Conservation (phyloP, 2,888 invertebrate species). For the Chirona hameri region DNA sequence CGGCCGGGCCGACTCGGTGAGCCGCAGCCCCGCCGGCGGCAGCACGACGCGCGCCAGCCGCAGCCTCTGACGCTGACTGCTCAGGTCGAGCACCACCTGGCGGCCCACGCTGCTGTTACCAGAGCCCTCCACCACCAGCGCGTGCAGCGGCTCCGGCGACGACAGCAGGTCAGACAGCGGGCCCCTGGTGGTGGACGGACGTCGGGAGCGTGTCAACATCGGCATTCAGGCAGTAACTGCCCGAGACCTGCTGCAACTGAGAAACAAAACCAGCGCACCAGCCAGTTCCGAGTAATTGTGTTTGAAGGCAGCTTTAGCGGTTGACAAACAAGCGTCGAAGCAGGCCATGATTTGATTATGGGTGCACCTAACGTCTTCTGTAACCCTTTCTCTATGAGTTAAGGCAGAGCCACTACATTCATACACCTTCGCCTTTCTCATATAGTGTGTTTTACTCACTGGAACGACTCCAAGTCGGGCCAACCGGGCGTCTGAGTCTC, state of each 20-base stretch:
- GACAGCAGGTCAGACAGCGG: neutral
- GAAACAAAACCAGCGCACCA: too few species aligned
- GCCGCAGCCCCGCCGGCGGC: neutral
- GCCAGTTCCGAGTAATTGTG: too few species aligned
- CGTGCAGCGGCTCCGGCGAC: slow-evolving; percentile 8
- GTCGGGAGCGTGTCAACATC: neutral
- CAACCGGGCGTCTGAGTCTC: neutral
- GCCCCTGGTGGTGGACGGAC: neutral
- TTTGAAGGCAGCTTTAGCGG: too few species aligned
- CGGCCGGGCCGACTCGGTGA: neutral
- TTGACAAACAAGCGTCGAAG: too few species aligned
- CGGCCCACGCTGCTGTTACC: slow-evolving; percentile 2
- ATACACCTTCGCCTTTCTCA: too few species aligned
- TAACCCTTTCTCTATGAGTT: too few species aligned
- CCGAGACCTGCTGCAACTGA: too few species aligned
- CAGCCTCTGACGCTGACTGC: neutral
- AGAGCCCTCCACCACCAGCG: neutral
- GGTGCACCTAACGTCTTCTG: too few species aligned
- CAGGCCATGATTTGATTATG: too few species aligned
- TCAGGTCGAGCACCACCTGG: neutral
- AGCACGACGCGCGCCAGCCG: neutral
- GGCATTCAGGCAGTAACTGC: neutral
- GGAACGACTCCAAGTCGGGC: neutral
- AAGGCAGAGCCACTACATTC: too few species aligned
- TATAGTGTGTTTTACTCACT: neutral